phyloP scores from a whole-genome alignment of 2,113 vertebrate species.

The Spheniscus mendiculus region DNA sequence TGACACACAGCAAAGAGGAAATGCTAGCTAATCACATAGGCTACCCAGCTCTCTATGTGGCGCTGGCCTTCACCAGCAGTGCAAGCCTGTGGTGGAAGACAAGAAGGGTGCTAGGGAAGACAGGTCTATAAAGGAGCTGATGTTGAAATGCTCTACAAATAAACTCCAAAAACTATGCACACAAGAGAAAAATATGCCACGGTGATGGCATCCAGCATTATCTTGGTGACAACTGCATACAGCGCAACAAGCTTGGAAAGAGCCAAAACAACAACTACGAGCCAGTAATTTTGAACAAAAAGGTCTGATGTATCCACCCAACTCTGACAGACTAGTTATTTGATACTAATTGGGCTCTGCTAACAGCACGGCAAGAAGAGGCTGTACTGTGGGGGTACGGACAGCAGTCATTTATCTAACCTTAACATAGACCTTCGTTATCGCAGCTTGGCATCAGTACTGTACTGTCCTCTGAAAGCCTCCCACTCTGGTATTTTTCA shows the following conservation, averaged over 20 bases:
- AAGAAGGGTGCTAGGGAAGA: background rate
- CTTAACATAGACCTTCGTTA: background rate
- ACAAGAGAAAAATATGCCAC: background rate
- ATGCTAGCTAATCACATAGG: background rate
- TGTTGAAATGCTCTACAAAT: background rate
- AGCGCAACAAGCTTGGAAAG: fast-evolving
- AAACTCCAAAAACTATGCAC: background rate
- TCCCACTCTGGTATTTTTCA: background rate
- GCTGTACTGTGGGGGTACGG: background rate
- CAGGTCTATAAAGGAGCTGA: background rate
- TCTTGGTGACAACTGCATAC: background rate
- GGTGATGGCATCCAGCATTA: background rate
- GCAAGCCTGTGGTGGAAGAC: background rate
- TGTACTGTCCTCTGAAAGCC: background rate
- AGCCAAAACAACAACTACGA: background rate
- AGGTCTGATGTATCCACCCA: background rate
- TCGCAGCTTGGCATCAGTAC: background rate
- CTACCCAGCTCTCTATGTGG: background rate
- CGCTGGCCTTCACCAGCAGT: background rate
- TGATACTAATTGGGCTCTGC: conserved; percentile 11
- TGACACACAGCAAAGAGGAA: background rate
- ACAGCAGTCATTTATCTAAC: background rate
- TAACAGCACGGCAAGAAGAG: background rate
- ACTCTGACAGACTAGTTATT: background rate
- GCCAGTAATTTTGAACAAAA: conserved; percentile 6